Conservation (phyloP, 2,113 vertebrate genomes). For the Steatornis caripensis region DNA sequence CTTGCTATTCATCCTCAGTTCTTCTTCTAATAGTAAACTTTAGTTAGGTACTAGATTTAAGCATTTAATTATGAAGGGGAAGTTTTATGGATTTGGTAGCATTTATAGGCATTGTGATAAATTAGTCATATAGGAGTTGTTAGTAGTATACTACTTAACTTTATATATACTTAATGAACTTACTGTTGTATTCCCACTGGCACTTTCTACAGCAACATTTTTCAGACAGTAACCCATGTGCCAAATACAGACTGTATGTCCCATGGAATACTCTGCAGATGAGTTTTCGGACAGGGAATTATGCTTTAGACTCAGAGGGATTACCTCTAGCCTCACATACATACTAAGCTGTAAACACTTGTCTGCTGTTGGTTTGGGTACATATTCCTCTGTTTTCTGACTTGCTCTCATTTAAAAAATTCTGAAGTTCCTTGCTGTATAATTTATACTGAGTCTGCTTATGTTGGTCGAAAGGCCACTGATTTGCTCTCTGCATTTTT, state of each 20-base stretch:
- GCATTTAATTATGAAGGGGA: background rate
- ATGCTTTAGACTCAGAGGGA: background rate
- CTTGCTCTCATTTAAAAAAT: background rate
- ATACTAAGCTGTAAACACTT: background rate
- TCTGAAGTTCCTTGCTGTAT: background rate
- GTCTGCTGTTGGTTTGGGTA: background rate
- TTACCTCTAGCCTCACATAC: background rate
- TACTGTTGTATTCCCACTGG: background rate
- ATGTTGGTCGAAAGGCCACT: background rate
- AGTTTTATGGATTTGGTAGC: background rate
- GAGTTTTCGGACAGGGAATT: background rate
- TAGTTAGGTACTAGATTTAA: background rate
- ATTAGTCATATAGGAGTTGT: background rate
- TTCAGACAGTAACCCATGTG: background rate
- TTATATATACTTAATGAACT: too few species aligned
- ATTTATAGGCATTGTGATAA: background rate
- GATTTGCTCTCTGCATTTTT: background rate
- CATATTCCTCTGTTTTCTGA: background rate
- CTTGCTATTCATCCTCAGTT: background rate
- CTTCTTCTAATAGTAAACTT: background rate
- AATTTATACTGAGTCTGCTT: background rate
- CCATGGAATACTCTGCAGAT: background rate
- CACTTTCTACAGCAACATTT: background rate
- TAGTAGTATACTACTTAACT: too few species aligned
- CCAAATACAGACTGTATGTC: background rate